phyloP scores from a whole-genome alignment of 2,797 vertebrate species.

The Hoplostethus mediterraneus region DNA sequence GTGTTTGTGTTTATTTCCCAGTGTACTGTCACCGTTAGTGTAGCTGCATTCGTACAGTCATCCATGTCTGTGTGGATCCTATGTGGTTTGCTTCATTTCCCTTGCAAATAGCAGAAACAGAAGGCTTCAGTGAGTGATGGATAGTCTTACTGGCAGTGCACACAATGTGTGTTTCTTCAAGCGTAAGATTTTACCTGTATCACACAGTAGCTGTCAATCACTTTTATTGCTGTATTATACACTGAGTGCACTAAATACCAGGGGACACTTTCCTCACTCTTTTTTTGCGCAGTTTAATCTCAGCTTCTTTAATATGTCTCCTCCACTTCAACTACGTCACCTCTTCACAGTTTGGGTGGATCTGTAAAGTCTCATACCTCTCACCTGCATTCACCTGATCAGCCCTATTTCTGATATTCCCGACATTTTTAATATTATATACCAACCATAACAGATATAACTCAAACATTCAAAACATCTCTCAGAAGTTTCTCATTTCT shows the following conservation, averaged over 20 bases:
- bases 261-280: not conserved
- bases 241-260: slow-evolving; percentile 1
- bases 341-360: not conserved
- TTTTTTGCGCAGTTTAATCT: slow-evolving; percentile 16
- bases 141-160: slow-evolving; percentile 10
- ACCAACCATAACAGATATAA: not conserved
- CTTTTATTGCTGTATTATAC: slow-evolving; percentile 19
- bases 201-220: not conserved
- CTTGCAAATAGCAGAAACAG: slow-evolving; percentile 53
- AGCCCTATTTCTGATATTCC: not conserved
- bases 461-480: no score
- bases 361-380: not conserved
- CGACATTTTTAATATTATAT: not conserved
- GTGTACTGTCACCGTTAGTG: not conserved
- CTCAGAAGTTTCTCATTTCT: not conserved
- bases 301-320: not conserved
- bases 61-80: slow-evolving; percentile 14
- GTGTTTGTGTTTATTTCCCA: no score
- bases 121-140: slow-evolving; percentile 37
- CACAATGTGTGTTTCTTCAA: not conserved
- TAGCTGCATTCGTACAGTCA: not conserved
- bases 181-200: not conserved
- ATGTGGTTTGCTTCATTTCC: slow-evolving; percentile 57
- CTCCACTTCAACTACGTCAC: not conserved
- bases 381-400: not conserved